A percentile compares a stretch with the other conserved stretches of the same genome.
Evolutionary conservation across 2,888 invertebrate genomes (phyloP).

Genomic region (Catocala nupta): DNA sequence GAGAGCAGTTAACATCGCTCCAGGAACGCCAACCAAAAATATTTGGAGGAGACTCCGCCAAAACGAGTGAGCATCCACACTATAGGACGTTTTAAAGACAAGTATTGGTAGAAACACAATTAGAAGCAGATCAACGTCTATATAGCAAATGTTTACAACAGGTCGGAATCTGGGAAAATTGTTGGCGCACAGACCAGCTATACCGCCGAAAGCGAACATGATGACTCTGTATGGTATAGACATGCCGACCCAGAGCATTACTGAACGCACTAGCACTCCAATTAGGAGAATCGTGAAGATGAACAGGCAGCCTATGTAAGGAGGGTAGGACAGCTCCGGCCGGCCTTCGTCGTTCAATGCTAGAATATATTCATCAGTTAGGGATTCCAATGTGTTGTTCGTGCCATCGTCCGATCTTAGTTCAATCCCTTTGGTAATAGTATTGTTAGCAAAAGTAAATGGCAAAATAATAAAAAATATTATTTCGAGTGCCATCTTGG

Average conservation of each 20-base stretch:
- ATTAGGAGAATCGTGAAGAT: slow-evolving; percentile 68
- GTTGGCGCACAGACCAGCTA: slow-evolving; percentile 73
- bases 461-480: slow-evolving; percentile 29
- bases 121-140: slow-evolving; percentile 70
- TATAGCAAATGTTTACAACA: slow-evolving; percentile 69
- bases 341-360: slow-evolving; percentile 26
- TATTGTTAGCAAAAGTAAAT: slow-evolving; percentile 7
- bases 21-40: slow-evolving; percentile 72
- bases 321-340: slow-evolving; percentile 68
- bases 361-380: neutral
- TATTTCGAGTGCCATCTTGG: slow-evolving; percentile 40
- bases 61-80: slow-evolving; percentile 76
- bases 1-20: slow-evolving; percentile 69
- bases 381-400: neutral
- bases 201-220: slow-evolving; percentile 76
- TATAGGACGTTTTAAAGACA: slow-evolving; percentile 77
- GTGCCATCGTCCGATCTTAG: neutral
- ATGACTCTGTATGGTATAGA: slow-evolving; percentile 75
- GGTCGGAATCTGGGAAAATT: slow-evolving; percentile 69
- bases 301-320: slow-evolving; percentile 68
- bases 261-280: slow-evolving; percentile 70
- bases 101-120: slow-evolving; percentile 71
- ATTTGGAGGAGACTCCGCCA: slow-evolving; percentile 78
- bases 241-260: slow-evolving; percentile 71
- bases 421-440: neutral